These are phyloP conservation scores for Platyscapa corneri DNA, from an alignment of 1,140 invertebrate genomes.

Conservation along the genomic window DNA sequence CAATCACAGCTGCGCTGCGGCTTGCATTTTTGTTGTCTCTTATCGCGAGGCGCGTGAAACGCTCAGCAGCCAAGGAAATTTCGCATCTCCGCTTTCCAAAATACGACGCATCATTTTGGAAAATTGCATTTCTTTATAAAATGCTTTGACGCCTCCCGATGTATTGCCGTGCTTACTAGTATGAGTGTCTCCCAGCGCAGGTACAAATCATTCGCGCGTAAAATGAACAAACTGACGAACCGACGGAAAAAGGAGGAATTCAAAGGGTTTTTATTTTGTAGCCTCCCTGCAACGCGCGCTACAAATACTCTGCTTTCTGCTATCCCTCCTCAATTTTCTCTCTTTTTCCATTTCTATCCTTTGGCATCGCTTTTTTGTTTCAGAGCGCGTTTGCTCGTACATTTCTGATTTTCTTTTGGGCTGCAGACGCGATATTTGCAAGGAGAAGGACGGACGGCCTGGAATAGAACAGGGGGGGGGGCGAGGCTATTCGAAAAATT, in stretches of 20 bases:
- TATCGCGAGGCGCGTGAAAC: not conserved
- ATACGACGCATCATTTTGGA: not conserved
- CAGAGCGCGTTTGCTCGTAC: not conserved
- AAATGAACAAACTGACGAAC: constrained; percentile 22
- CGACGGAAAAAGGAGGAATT: constrained; percentile 18
- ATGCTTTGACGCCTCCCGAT: constrained; percentile 19
- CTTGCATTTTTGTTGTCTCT: too few species aligned
- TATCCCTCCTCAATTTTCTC: too few species aligned
- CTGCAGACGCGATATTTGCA: not conserved
- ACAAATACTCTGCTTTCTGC: not conserved
- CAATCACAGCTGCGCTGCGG: too few species aligned
- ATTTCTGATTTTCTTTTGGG: not conserved
- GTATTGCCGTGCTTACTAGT: not conserved
- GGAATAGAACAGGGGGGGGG: too few species aligned
- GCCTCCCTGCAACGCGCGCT: not conserved
- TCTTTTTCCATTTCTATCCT: not conserved
- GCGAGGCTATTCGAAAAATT: constrained; percentile 7
- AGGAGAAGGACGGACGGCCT: too few species aligned
- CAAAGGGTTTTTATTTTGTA: constrained; percentile 47
- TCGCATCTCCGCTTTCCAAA: not conserved
- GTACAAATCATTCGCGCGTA: constrained; percentile 32
- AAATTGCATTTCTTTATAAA: constrained; percentile 46
- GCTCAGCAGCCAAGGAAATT: not conserved
- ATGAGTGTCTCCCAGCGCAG: not conserved
- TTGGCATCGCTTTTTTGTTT: not conserved